phyloP scores from a whole-genome alignment of 2,888 invertebrate genomes.

The Drosophila vallismaia region DNA sequence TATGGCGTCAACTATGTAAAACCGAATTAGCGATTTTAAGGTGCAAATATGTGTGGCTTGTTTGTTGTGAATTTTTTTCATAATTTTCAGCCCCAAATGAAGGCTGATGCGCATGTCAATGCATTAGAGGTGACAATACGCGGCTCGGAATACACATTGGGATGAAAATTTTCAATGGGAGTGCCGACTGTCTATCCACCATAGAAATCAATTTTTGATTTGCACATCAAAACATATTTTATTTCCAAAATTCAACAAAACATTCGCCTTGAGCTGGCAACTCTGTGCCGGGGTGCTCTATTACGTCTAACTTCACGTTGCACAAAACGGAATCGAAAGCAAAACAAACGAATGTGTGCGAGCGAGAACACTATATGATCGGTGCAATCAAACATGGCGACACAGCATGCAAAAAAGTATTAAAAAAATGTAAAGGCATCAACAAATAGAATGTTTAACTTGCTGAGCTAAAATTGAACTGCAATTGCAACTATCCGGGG shows the following conservation, averaged over 20 bases:
- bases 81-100: not conserved
- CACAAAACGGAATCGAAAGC: slow-evolving; percentile 74
- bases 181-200: not conserved
- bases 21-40: not conserved
- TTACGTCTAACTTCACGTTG: slow-evolving; percentile 70
- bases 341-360: slow-evolving; percentile 68
- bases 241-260: not conserved
- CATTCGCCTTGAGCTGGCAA: slow-evolving; percentile 49
- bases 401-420: slow-evolving; percentile 57
- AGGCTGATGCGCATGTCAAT: slow-evolving; percentile 69
- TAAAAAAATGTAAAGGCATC: slow-evolving; percentile 28
- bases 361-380: slow-evolving; percentile 51
- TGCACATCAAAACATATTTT: slow-evolving; percentile 10
- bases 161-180: not conserved
- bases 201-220: not conserved
- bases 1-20: slow-evolving; percentile 48
- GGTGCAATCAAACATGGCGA: slow-evolving; percentile 75
- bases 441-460: slow-evolving; percentile 43
- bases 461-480: slow-evolving; percentile 7
- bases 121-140: slow-evolving; percentile 14
- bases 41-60: not conserved
- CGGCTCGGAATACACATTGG: slow-evolving; percentile 23
- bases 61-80: slow-evolving; percentile 6
- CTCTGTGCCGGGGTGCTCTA: slow-evolving; percentile 38
- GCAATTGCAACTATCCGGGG: not conserved